Evolutionary conservation across 2,113 vertebrate species (phyloP).

Genomic region (Serilophus lunatus): DNA sequence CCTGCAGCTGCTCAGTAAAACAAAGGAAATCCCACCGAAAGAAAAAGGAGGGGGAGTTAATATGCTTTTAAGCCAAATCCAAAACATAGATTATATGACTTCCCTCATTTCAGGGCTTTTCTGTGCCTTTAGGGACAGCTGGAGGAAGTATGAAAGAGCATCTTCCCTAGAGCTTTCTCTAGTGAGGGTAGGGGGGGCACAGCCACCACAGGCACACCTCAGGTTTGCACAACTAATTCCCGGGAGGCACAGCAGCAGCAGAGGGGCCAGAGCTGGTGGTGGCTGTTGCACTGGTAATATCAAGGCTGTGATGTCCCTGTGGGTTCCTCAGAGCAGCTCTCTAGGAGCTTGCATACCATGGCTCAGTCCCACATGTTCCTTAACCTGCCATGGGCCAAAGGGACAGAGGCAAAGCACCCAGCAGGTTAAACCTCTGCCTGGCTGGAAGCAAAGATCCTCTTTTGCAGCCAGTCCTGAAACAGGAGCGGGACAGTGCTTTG

Average conservation of each 20-base stretch:
- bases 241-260: neutral
- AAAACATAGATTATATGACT: conserved; percentile 24
- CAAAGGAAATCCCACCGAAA: conserved; percentile 42
- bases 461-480: neutral
- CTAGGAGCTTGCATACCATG: neutral
- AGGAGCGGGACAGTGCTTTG: neutral
- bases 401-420: neutral
- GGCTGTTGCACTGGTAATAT: neutral
- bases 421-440: neutral
- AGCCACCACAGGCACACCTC: neutral
- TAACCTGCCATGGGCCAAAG: fast-evolving
- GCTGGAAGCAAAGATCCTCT: neutral
- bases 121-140: neutral
- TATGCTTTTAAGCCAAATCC: neutral
- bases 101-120: conserved; percentile 9
- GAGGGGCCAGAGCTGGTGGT: neutral
- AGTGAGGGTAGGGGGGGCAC: neutral
- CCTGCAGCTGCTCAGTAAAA: conserved; percentile 52
- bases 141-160: conserved; percentile 14
- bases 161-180: neutral
- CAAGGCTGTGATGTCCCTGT: fast-evolving
- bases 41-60: neutral
- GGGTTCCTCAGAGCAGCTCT: neutral
- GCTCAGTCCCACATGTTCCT: neutral
- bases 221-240: neutral